phyloP scores from a whole-genome alignment of 2,113 vertebrate species.

The Leptodactylus fuscus region DNA sequence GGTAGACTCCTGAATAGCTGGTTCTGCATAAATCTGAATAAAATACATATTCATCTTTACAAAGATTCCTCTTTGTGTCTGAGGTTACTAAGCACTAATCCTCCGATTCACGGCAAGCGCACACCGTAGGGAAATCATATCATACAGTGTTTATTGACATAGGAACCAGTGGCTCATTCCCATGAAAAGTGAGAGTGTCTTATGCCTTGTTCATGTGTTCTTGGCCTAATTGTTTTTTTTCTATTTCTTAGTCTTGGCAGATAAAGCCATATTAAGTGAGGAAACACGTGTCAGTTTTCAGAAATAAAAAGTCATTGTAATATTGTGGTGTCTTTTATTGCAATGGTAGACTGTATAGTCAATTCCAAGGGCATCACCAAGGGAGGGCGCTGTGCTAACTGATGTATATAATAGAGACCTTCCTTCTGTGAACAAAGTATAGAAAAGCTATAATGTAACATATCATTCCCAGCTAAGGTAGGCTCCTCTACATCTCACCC shows the following conservation, averaged over 20 bases:
- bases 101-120: too few species aligned
- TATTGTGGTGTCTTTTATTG: not conserved
- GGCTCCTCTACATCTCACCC: too few species aligned
- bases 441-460: too few species aligned
- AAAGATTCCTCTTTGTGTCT: not conserved
- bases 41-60: constrained; percentile 13
- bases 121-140: not conserved
- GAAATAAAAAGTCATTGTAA: not conserved
- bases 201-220: not conserved
- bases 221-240: not conserved
- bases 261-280: not conserved
- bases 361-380: too few species aligned
- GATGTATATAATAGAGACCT: too few species aligned
- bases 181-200: not conserved
- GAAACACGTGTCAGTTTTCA: not conserved
- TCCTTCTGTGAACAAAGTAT: too few species aligned
- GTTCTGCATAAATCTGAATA: constrained; percentile 40
- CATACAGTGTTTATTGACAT: not conserved
- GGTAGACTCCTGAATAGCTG: constrained; percentile 6
- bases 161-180: not conserved
- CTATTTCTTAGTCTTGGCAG: not conserved
- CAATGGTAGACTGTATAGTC: not conserved
- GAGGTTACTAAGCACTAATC: constrained; percentile 1
- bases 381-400: too few species aligned
- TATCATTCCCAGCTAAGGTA: too few species aligned